phyloP scores from a whole-genome alignment of 2,113 vertebrate species.

The Calyptommatus sinebrachiatus region DNA sequence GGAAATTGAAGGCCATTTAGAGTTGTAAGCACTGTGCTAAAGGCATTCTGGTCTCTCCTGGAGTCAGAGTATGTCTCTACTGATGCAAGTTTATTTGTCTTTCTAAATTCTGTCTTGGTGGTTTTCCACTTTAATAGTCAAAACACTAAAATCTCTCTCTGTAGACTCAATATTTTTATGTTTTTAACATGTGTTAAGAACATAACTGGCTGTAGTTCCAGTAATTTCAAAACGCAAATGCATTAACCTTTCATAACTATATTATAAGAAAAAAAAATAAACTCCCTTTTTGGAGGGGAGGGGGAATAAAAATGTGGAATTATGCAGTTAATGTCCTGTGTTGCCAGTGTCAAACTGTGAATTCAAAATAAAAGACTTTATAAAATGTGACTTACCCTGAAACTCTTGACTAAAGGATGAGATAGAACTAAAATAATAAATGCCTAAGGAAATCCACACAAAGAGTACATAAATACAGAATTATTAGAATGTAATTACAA shows the following conservation, averaged over 20 bases:
- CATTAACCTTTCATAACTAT: no score
- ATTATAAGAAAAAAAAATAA: background rate
- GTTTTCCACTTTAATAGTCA: background rate
- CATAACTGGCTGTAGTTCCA: background rate
- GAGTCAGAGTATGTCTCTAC: slow-evolving; percentile 22
- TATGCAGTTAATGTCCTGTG: background rate
- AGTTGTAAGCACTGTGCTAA: background rate
- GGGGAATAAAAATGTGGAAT: no score
- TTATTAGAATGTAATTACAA: background rate
- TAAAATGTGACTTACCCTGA: background rate
- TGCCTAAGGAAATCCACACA: background rate
- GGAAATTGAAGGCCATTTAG: background rate
- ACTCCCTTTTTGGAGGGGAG: background rate
- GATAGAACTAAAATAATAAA: no score
- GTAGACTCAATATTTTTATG: slow-evolving; percentile 37
- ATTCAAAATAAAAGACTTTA: background rate
- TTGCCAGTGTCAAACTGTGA: background rate
- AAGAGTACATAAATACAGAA: background rate
- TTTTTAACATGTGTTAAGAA: slow-evolving; percentile 3
- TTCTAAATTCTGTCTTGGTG: slow-evolving; percentile 38
- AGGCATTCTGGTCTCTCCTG: slow-evolving; percentile 5
- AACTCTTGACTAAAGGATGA: no score
- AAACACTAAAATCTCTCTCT: slow-evolving; percentile 12
- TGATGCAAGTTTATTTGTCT: slow-evolving; percentile 25
- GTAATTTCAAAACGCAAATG: background rate